Evolutionary conservation across 1,140 invertebrate genomes (phyloP).

Genomic region (Lucilia sericata): DNA sequence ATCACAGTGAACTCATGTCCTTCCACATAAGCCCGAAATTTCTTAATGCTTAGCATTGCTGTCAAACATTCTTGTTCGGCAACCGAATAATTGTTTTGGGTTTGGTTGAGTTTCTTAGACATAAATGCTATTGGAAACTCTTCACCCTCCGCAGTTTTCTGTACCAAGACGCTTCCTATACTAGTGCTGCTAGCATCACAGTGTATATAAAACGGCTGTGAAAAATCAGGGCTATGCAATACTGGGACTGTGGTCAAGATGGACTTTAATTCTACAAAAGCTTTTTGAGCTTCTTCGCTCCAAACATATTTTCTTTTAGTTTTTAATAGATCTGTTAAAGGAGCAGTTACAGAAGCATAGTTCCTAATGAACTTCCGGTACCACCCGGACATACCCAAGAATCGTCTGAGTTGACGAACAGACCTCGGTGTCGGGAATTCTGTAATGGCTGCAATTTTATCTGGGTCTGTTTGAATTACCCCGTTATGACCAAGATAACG

Average conservation of each 20-base stretch:
- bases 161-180: conserved; percentile 36
- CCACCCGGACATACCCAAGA: conserved; percentile 43
- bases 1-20: conserved; percentile 63
- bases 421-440: conserved; percentile 31
- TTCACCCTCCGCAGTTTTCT: conserved; percentile 7
- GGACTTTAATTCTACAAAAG: conserved; percentile 49
- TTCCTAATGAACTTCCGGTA: conserved; percentile 32
- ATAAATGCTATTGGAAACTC: conserved; percentile 35
- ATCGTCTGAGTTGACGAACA: conserved; percentile 39
- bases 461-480: conserved; percentile 53
- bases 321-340: conserved; percentile 61
- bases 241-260: conserved; percentile 16
- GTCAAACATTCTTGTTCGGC: conserved; percentile 40
- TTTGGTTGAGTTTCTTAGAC: conserved; percentile 44
- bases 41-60: conserved; percentile 53
- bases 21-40: conserved; percentile 68
- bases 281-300: conserved; percentile 52
- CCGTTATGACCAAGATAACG: conserved; percentile 41
- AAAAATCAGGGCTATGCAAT: conserved; percentile 49
- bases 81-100: conserved; percentile 42
- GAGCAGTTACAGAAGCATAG: conserved; percentile 51
- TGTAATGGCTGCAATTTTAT: conserved; percentile 41
- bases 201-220: conserved; percentile 46
- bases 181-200: conserved; percentile 46
- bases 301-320: conserved; percentile 58